Evolutionary conservation across 2,888 invertebrate species (phyloP).

Genomic region (Megastigmus dorsalis): DNA sequence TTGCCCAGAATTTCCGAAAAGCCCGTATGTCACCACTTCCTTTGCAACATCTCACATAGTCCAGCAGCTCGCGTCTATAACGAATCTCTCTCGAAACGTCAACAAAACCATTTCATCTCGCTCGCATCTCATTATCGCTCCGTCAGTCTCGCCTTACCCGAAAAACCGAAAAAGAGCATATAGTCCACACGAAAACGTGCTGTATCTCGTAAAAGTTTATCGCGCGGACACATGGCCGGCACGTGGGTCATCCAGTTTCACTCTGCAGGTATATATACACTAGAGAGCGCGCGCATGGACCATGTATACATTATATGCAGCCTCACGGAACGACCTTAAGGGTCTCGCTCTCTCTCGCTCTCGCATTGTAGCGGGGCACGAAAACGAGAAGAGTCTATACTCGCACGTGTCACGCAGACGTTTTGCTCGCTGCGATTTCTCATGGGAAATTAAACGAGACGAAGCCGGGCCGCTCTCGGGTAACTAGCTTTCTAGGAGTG

Average conservation of each 20-base stretch:
- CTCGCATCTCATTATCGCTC: conserved; percentile 28
- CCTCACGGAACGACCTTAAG: conserved; percentile 16
- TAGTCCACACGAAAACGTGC: background rate
- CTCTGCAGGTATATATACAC: conserved; percentile 30
- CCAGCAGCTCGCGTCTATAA: no score
- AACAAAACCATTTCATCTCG: background rate
- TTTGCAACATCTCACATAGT: no score
- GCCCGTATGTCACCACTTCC: no score
- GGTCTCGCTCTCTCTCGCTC: no score
- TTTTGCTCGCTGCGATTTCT: conserved; percentile 58
- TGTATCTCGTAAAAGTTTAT: background rate
- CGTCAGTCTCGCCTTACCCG: background rate
- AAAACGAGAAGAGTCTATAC: background rate
- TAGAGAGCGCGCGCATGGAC: no score
- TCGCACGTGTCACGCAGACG: conserved; percentile 50
- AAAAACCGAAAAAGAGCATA: background rate
- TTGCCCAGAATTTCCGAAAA: no score
- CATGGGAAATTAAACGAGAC: conserved; percentile 68
- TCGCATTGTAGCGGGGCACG: background rate
- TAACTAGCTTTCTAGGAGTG: conserved; percentile 9
- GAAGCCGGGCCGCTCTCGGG: background rate
- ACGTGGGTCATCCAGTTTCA: conserved; percentile 35
- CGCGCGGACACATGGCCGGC: conserved; percentile 31
- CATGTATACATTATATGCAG: no score
- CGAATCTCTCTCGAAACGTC: background rate